Evolutionary conservation across 1,140 invertebrate species (phyloP).

Genomic region (Thaumetopoea pityocampa): DNA sequence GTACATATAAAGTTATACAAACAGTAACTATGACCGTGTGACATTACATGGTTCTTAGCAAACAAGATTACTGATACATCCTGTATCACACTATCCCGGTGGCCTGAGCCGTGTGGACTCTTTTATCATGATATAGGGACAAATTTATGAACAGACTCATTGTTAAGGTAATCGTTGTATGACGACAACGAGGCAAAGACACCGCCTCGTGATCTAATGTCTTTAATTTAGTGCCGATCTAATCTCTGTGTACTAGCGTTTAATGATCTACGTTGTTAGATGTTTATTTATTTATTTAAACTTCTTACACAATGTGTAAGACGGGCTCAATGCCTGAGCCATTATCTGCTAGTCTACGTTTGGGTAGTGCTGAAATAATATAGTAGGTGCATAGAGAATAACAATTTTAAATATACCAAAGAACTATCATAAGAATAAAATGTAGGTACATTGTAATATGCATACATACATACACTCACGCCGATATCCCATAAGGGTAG

Average conservation of each 20-base stretch:
- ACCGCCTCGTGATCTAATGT: conserved; percentile 21
- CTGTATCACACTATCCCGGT: conserved; percentile 69
- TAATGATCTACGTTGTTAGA: conserved; percentile 2
- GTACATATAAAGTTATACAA: conserved; percentile 21
- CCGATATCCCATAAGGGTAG: no score
- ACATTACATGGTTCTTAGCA: conserved; percentile 46
- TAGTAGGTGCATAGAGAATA: no score
- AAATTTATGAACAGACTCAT: conserved; percentile 61
- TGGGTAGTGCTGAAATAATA: no score
- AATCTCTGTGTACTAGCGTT: conserved; percentile 7
- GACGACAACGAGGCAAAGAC: conserved; percentile 37
- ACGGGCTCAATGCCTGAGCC: no score
- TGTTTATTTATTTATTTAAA: no score
- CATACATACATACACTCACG: no score
- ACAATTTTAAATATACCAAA: no score
- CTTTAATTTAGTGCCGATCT: conserved; percentile 12
- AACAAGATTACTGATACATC: conserved; percentile 69
- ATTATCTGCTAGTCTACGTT: no score
- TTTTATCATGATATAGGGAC: conserved; percentile 55
- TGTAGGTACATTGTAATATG: no score
- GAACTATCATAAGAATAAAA: no score
- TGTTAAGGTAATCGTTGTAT: conserved; percentile 41
- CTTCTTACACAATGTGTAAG: no score
- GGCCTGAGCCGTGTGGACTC: conserved; percentile 51
- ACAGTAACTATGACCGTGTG: conserved; percentile 30